Percentiles rank a stretch among this genome's conserved stretches.
These are phyloP conservation scores for Paracanthobrama guichenoti DNA, from an alignment of 2,113 vertebrate species.

Conservation along the genomic window DNA sequence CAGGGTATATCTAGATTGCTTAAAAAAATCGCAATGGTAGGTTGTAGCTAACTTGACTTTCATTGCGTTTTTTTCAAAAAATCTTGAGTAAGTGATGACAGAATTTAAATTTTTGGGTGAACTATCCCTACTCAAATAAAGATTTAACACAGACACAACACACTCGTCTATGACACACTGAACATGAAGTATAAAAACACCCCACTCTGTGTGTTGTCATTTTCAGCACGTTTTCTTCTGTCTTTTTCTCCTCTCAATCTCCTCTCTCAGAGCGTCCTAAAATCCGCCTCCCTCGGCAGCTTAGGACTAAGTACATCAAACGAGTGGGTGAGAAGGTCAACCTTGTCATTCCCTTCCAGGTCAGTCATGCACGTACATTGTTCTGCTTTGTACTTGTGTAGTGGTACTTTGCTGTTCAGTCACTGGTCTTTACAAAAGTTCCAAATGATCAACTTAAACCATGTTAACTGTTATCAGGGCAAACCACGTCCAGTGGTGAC, in stretches of 20 bases:
- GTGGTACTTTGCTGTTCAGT: background rate
- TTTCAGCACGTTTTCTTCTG: constrained; percentile 4
- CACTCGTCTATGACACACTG: background rate
- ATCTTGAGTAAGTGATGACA: background rate
- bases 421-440: background rate
- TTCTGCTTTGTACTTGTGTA: background rate
- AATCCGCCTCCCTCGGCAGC: constrained; percentile 85
- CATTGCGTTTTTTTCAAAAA: background rate
- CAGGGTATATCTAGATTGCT: background rate
- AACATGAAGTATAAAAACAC: background rate
- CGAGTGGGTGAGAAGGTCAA: constrained; percentile 86
- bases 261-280: constrained; percentile 82
- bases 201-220: constrained; percentile 12
- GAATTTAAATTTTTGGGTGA: background rate
- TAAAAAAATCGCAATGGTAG: background rate
- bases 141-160: background rate
- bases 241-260: background rate
- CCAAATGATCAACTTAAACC: background rate
- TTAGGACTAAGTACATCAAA: constrained; percentile 80
- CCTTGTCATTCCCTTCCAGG: constrained; percentile 90
- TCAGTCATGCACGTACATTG: constrained; percentile 55
- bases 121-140: background rate
- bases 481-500: constrained; percentile 84
- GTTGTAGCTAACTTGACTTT: background rate
- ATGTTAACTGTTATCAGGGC: constrained; percentile 69